Percentiles rank a stretch among this genome's conserved stretches.
phyloP scores from a whole-genome alignment of 2,888 invertebrate genomes.

The Strigamia crassipes region DNA sequence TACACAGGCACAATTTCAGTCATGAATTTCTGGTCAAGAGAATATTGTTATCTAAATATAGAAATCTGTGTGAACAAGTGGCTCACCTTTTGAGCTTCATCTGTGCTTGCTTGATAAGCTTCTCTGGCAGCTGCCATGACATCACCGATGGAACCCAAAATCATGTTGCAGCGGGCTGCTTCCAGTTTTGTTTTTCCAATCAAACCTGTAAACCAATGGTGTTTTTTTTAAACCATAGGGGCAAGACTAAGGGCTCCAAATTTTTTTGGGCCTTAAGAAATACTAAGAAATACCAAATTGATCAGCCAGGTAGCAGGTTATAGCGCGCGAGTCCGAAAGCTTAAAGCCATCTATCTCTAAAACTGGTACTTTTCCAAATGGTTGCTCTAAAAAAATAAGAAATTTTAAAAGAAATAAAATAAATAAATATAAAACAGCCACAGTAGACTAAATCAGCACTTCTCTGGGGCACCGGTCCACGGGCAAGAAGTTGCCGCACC shows the following conservation, averaged over 20 bases:
- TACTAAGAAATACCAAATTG: too few relatives aligned
- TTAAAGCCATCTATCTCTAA: conserved; percentile 65
- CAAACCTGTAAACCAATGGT: conserved; percentile 55
- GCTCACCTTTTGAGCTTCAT: background rate
- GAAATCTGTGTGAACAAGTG: too few relatives aligned
- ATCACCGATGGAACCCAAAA: conserved; percentile 58
- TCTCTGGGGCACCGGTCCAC: too few relatives aligned
- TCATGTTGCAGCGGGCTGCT: conserved; percentile 64
- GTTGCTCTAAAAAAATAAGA: conserved; percentile 60
- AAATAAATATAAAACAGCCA: too few relatives aligned
- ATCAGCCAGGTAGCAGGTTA: too few relatives aligned
- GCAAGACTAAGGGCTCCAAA: too few relatives aligned
- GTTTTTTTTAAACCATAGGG: background rate
- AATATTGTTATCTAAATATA: too few relatives aligned
- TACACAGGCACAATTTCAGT: background rate
- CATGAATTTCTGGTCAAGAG: background rate
- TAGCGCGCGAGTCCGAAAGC: too few relatives aligned
- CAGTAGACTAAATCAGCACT: too few relatives aligned
- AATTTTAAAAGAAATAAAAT: too few relatives aligned
- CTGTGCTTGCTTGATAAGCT: background rate
- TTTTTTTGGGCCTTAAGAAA: too few relatives aligned
- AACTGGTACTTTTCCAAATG: conserved; percentile 66
- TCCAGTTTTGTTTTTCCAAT: conserved; percentile 66
- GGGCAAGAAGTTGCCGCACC: too few relatives aligned
- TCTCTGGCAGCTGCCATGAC: background rate